Evolutionary conservation across 2,113 vertebrate species (phyloP), one percentile per base, ranked within the genome.

Genomic region (Dasyurus viverrinus): DNA sequence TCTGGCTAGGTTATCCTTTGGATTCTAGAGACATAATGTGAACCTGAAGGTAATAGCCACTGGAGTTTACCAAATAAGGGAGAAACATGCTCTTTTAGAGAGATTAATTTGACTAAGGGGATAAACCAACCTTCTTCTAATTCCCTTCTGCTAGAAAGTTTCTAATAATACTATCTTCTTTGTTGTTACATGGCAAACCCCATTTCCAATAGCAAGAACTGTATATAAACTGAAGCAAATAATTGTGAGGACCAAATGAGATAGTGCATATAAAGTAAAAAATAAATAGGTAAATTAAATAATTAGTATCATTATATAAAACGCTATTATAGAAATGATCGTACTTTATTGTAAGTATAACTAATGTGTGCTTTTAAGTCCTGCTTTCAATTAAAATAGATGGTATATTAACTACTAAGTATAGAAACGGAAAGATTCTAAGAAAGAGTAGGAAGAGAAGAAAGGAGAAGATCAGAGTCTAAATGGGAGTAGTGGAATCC

Each of bases 291-390:
- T 84, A 84, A 84, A 84, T 84, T 42, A n/a, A 42, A n/a, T 19
- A 84, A 84, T 84, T 84, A 84, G 19, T 42, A 84, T 42, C n/a
- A 84, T 84, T 42, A 84, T 42, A 23, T 84, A 84, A 76, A 76
- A 19, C 14, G 30, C 60, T 76, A n/a, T n/a, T 76, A 76, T 76
- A n/a, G 60, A 76, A 76, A 76, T 76, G 19, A 76, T 76, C 1
- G n/a, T 76, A 76, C 14, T 76, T 19, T 90, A 93, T 93, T 92
- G 95, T 92, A 95, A 97, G 96, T 96, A 94, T 97, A 97, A 97
- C 96, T 92, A 93, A 93, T 94, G 95, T 23, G 97, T 97, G 97
- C 55, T 97, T 97, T 94, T 97, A 97, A 97, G 97, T 90, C 89
- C 95, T 97, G 91, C n/a, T 19, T 84, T 95, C 57, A 76, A 60